These are phyloP conservation scores for Eupithecia inturbata DNA, from an alignment of 2,888 invertebrate genomes.

Conservation along the genomic window DNA sequence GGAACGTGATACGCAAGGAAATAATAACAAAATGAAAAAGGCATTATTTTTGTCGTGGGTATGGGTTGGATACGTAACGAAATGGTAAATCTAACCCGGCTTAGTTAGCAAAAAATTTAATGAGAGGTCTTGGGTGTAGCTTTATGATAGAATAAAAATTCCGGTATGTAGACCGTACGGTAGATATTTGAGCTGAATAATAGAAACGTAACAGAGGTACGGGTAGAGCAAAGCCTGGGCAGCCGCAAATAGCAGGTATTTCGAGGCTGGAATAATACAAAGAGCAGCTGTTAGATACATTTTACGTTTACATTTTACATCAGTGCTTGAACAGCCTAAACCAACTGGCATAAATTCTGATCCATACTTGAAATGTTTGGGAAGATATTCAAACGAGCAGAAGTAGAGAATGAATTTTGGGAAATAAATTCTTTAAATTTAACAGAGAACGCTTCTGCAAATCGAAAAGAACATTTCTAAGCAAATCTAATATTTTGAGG, in stretches of 20 bases:
- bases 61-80: slow-evolving; percentile 35
- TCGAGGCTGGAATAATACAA: slow-evolving; percentile 2
- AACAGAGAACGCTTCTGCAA: neutral
- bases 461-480: neutral
- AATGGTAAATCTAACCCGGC: slow-evolving; percentile 56
- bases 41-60: slow-evolving; percentile 50
- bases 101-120: slow-evolving; percentile 47
- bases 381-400: too few species aligned
- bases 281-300: neutral
- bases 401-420: too few species aligned
- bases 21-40: slow-evolving; percentile 62
- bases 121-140: slow-evolving; percentile 20
- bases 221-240: neutral
- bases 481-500: neutral
- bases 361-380: too few species aligned
- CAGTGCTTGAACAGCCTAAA: neutral
- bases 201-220: neutral
- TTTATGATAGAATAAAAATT: slow-evolving; percentile 18
- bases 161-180: neutral
- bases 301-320: neutral
- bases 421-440: neutral
- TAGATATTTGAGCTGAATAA: slow-evolving; percentile 19
- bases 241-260: slow-evolving; percentile 13
- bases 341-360: neutral
- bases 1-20: slow-evolving; percentile 70